Evolutionary conservation across 2,113 vertebrate genomes (phyloP).

Genomic region (Ageneiosus marmoratus): DNA sequence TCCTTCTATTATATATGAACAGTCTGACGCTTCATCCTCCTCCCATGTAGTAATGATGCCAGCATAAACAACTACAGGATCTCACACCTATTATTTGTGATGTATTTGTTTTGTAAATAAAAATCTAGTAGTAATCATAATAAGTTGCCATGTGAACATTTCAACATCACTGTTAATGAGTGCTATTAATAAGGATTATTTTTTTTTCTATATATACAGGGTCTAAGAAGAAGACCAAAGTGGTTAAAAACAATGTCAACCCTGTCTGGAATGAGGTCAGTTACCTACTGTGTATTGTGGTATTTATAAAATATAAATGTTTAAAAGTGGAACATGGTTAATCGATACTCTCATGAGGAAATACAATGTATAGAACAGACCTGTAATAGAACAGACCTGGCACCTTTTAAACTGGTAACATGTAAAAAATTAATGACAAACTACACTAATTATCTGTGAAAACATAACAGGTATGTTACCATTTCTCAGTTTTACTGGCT

Average conservation of each 20-base stretch:
- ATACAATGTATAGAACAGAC: neutral
- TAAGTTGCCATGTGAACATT: neutral
- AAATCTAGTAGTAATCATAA: neutral
- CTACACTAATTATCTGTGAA: neutral
- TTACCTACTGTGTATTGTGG: neutral
- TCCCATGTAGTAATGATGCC: conserved; percentile 10
- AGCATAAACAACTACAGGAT: conserved; percentile 24
- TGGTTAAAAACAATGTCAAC: conserved; percentile 92
- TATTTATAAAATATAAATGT: neutral
- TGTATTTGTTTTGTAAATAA: neutral
- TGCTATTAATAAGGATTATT: conserved; percentile 5
- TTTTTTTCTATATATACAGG: conserved; percentile 68
- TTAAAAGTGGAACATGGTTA: neutral
- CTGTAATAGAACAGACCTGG: neutral
- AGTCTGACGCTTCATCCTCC: conserved; percentile 30
- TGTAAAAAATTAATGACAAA: too few relatives aligned
- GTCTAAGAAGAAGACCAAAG: conserved; percentile 93
- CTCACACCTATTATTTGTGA: neutral
- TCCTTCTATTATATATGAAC: conserved; percentile 49
- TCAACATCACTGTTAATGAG: neutral
- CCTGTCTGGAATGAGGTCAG: conserved; percentile 97
- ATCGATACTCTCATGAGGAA: neutral
- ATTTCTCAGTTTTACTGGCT: neutral
- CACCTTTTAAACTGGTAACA: neutral
- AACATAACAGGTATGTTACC: neutral